Evolutionary conservation across 2,888 invertebrate genomes (phyloP).

Genomic region (Aphodius granarius): DNA sequence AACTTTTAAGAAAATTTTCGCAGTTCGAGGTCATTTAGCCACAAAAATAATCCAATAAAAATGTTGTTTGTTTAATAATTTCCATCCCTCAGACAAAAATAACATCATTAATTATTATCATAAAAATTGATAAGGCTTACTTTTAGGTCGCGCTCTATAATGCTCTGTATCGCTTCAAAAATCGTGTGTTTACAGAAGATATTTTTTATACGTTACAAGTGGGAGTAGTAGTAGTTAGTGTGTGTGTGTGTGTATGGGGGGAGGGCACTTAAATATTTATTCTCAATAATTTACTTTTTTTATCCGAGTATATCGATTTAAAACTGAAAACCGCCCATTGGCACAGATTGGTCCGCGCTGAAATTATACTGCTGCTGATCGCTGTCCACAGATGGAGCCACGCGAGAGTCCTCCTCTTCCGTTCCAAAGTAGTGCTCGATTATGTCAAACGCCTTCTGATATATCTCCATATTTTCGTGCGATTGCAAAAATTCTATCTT

Average conservation of each 20-base stretch:
- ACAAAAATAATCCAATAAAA: background rate
- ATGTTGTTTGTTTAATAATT: background rate
- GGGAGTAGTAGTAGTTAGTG: no score
- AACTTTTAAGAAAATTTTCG: background rate
- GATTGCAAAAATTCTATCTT: conserved; percentile 98
- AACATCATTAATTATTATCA: background rate
- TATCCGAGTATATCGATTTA: conserved; percentile 50
- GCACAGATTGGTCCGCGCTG: conserved; percentile 69
- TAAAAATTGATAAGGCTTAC: background rate
- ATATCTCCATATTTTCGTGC: conserved; percentile 95
- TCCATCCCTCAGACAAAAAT: background rate
- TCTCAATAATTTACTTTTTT: conserved; percentile 12
- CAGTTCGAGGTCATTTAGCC: background rate
- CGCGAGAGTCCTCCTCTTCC: conserved; percentile 80
- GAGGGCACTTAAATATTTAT: conserved; percentile 27
- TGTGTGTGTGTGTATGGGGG: conserved; percentile 2
- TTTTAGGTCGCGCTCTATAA: background rate
- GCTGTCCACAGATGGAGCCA: conserved; percentile 77
- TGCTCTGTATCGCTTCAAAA: background rate
- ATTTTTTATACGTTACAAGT: conserved; percentile 28
- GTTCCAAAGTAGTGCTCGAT: conserved; percentile 95
- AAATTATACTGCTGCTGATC: conserved; percentile 74
- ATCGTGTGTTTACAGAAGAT: background rate
- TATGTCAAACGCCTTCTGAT: conserved; percentile 95
- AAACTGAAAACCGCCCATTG: conserved; percentile 81